A percentile compares a stretch with the other conserved stretches of the same genome.
phyloP scores from a whole-genome alignment of 2,797 vertebrate genomes.

The Tapera naevia region DNA sequence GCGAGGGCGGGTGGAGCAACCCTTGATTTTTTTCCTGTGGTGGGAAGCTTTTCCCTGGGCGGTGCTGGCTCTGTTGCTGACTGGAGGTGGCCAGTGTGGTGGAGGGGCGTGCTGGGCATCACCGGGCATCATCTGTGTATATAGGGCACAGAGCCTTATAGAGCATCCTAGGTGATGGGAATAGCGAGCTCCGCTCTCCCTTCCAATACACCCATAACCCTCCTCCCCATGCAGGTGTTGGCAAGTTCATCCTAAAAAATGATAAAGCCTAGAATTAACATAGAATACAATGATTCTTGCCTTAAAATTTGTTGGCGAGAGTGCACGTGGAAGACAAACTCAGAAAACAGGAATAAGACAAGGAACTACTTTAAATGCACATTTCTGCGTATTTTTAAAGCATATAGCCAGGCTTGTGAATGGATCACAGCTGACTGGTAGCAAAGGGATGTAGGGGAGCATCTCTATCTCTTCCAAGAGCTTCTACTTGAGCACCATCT shows the following conservation, averaged over 20 bases:
- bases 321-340: neutral
- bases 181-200: neutral
- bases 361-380: neutral
- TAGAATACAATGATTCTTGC: neutral
- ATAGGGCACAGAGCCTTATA: neutral
- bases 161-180: fast-evolving
- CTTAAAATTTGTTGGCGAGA: neutral
- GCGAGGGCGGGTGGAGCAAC: neutral
- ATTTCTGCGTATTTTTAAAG: neutral
- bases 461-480: neutral
- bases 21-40: too few species aligned
- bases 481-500: neutral
- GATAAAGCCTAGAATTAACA: neutral
- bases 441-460: neutral
- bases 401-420: neutral
- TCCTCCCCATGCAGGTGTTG: neutral
- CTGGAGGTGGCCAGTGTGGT: fast-evolving
- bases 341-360: neutral
- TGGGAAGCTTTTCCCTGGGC: neutral
- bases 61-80: neutral
- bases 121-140: too few species aligned
- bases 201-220: fast-evolving
- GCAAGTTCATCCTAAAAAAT: neutral
- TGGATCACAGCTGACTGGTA: neutral
- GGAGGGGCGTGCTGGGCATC: neutral